Conservation (phyloP, 2,888 invertebrate species). For the Lochmaea capreae region DNA sequence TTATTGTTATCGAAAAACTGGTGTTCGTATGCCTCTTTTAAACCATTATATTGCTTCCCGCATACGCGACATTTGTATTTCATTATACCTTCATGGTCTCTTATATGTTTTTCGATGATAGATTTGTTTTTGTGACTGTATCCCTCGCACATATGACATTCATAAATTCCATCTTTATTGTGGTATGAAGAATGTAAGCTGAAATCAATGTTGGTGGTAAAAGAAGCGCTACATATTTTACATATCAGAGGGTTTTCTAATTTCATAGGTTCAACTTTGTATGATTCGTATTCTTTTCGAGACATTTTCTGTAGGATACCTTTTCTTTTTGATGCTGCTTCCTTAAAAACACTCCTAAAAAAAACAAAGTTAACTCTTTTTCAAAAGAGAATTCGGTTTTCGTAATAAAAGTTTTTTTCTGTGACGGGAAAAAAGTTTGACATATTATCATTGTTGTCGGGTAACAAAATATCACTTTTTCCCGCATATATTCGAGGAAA, state of each 20-base stretch:
- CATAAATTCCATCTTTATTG: slow-evolving; percentile 55
- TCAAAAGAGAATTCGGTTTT: too few relatives aligned
- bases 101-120: background rate
- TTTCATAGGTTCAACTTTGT: slow-evolving; percentile 7
- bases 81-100: slow-evolving; percentile 6
- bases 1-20: background rate
- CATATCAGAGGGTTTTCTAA: background rate
- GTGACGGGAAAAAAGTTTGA: too few relatives aligned
- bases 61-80: slow-evolving; percentile 51
- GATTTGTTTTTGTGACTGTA: slow-evolving; percentile 46
- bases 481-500: too few relatives aligned
- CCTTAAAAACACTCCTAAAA: too few relatives aligned
- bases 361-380: too few relatives aligned
- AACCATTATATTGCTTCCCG: background rate
- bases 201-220: slow-evolving; percentile 19
- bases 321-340: too few relatives aligned
- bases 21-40: background rate
- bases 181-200: slow-evolving; percentile 66
- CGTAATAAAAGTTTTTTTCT: too few relatives aligned
- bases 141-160: slow-evolving; percentile 34
- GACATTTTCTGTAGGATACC: background rate
- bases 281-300: background rate
- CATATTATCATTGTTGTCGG: too few relatives aligned
- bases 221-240: slow-evolving; percentile 66
- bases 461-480: too few relatives aligned